Base-by-base conservation (phyloP, 2,888 invertebrate genomes). In the Chironomus tentans region DNA sequence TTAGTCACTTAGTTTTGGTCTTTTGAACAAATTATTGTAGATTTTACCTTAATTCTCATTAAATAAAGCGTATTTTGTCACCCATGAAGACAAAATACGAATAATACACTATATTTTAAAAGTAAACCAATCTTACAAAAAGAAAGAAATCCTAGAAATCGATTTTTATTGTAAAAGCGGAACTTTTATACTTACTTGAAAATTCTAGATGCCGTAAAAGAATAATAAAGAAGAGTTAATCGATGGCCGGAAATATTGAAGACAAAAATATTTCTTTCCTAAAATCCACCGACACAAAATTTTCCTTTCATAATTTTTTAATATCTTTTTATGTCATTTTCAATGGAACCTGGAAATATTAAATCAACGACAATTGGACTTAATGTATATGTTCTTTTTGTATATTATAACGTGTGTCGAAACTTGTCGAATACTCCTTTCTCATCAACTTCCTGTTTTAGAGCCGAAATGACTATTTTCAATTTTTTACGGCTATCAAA, bases 261-360 rank as follows among this genome's bases (percentile, higher is more conserved):
- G 18, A 56, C n/a, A 15, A n/a, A 13, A 15, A 56, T 38, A 38
- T 38, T 10, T 38, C 38, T 15, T 56, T 56, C 12, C 4, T 56
- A 15, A 56, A 56, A 46, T 28, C 18, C 70, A 18, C 10, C 47
- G 70, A 38, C 38, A 38, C 28, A 28, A 4, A 28, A 28, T 38
- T 38, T 38, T 38, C 7, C 2, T 38, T 38, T 38, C 15, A 18
- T 56, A 56, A 21, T 1, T 70, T 15, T 21, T 21, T 18, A 5
- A 28, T 28, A 3, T 69, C 47, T 47, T 7, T 62, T 18, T 22
- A 22, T 65, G 7, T 21, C 7, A 24, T 65, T 24, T 21, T 18
- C 10, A 21, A 65, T 21, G 7, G 21, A 65, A 65, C 22, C 71
- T 71, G 71, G 71, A 71, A 71, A 71, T 71, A 47, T 71, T 71